phyloP scores from a whole-genome alignment of 2,113 vertebrate species.

The Orthochromis indermauri region DNA sequence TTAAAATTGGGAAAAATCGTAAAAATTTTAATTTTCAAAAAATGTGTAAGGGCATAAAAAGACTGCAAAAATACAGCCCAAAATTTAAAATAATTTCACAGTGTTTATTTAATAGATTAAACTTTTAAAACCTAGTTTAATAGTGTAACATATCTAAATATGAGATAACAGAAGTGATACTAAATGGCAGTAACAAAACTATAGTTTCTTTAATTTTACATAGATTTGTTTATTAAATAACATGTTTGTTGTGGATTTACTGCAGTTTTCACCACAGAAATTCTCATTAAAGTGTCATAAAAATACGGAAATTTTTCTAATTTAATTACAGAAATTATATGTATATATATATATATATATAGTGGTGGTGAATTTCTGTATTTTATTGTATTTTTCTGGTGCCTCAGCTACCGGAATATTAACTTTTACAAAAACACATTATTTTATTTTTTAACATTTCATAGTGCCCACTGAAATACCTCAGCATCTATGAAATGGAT shows the following conservation, averaged over 20 bases:
- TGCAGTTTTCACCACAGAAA: background rate
- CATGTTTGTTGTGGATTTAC: background rate
- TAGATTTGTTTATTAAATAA: background rate
- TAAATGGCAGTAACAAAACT: background rate
- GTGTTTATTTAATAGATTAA: background rate
- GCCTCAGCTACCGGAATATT: background rate
- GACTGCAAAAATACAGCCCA: background rate
- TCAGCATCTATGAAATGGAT: background rate
- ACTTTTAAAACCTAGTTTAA: background rate
- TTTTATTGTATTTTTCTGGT: no score
- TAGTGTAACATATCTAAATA: background rate
- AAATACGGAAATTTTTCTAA: background rate
- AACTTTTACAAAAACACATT: background rate
- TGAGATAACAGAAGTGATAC: rapidly evolving
- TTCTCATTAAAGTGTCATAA: background rate
- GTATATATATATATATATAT: no score
- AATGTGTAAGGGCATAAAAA: background rate
- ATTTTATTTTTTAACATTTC: background rate
- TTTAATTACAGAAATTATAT: background rate
- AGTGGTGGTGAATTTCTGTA: no score
- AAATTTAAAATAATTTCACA: background rate
- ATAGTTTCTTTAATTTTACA: background rate
- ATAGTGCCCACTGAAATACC: background rate
- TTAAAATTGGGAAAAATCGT: rapidly evolving
- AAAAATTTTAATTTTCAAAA: rapidly evolving